Conservation (phyloP, 2,113 vertebrate species). For the Electrona antarctica region DNA sequence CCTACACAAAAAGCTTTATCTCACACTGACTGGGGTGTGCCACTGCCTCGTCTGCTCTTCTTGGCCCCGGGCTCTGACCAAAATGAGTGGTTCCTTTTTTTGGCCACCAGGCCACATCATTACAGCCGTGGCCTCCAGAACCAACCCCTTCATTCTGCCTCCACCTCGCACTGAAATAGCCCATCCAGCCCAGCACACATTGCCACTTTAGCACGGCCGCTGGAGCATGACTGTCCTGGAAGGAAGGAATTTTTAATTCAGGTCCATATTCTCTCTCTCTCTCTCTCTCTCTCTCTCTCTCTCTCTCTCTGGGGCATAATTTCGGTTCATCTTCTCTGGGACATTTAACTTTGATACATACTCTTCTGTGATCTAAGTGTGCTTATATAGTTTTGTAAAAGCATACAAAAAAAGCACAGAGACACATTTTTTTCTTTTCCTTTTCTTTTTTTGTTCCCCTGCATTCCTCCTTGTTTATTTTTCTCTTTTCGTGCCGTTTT, state of each 20-base stretch:
- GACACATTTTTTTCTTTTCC: too few relatives aligned
- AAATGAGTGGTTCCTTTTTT: slow-evolving; percentile 77
- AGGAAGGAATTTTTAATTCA: slow-evolving; percentile 37
- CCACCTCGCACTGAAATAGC: slow-evolving; percentile 67
- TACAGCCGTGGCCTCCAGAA: slow-evolving; percentile 59
- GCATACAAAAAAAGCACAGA: too few relatives aligned
- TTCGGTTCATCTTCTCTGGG: too few relatives aligned
- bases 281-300: slow-evolving; percentile 28
- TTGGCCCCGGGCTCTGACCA: slow-evolving; percentile 67
- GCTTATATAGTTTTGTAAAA: too few relatives aligned
- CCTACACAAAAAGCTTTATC: slow-evolving; percentile 35
- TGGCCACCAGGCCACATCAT: slow-evolving; percentile 76
- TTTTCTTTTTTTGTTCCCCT: too few relatives aligned
- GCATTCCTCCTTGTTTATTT: too few relatives aligned
- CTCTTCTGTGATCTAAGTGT: too few relatives aligned
- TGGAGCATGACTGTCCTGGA: slow-evolving; percentile 11
- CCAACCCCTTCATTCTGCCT: slow-evolving; percentile 69
- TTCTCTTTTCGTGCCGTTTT: too few relatives aligned
- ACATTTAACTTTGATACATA: too few relatives aligned
- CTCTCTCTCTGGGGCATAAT: too few relatives aligned
- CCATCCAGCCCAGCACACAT: slow-evolving; percentile 4
- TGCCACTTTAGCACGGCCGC: slow-evolving; percentile 15
- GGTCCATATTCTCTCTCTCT: slow-evolving; percentile 17
- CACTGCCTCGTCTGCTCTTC: slow-evolving; percentile 44
- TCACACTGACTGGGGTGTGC: slow-evolving; percentile 68